Conservation (phyloP, 2,888 invertebrate species). For the Morpho achilles region DNA sequence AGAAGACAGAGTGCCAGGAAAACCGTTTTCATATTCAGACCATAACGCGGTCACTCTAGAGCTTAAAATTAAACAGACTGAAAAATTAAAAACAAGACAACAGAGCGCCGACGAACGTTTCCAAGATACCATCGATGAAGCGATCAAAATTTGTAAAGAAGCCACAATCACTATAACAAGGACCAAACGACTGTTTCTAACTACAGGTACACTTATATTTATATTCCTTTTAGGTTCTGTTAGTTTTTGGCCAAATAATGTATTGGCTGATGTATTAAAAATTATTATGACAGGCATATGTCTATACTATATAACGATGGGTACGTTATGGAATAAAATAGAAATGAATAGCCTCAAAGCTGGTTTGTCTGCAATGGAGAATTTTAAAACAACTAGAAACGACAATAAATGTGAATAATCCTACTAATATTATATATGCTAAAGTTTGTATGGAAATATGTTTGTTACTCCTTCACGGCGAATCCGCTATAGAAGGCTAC, state of each 20-base stretch:
- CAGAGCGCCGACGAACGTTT: conserved; percentile 36
- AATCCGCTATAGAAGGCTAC: too few species aligned
- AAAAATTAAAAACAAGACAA: conserved; percentile 32
- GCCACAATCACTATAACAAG: conserved; percentile 71
- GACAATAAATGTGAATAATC: neutral
- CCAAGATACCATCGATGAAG: conserved; percentile 73
- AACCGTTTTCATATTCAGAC: conserved; percentile 90
- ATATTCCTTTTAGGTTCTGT: conserved; percentile 74
- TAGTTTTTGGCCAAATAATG: conserved; percentile 68
- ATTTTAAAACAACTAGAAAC: conserved; percentile 53
- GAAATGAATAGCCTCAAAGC: conserved; percentile 88
- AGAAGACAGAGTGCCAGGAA: conserved; percentile 84
- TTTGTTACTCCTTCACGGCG: too few species aligned
- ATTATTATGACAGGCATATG: conserved; percentile 81
- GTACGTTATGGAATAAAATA: conserved; percentile 88
- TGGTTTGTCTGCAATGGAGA: conserved; percentile 85
- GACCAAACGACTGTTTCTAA: conserved; percentile 74
- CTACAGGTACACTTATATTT: conserved; percentile 69
- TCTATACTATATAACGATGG: conserved; percentile 87
- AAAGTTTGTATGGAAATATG: neutral
- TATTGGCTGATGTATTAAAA: conserved; percentile 77
- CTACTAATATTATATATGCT: neutral
- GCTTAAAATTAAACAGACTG: conserved; percentile 41
- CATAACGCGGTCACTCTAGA: conserved; percentile 90
- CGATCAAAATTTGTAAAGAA: conserved; percentile 79